phyloP scores from a whole-genome alignment of 2,113 vertebrate genomes.

The Vimba vimba region DNA sequence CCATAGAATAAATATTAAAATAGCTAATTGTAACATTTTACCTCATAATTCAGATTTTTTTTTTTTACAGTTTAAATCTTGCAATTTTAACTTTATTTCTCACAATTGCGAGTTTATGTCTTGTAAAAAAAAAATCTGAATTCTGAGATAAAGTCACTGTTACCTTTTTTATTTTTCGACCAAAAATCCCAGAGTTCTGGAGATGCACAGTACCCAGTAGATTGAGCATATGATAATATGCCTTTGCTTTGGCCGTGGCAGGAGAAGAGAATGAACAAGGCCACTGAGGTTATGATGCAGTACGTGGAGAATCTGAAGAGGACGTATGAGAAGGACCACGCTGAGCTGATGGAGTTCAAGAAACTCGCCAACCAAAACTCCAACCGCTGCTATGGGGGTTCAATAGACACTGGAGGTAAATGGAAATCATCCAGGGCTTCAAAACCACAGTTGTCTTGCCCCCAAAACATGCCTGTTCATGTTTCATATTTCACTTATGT shows the following conservation, averaged over 20 bases:
- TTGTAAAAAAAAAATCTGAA: no score
- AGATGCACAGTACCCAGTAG: background rate
- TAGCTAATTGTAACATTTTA: no score
- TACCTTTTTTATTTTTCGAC: background rate
- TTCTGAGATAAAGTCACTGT: no score
- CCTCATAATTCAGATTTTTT: no score
- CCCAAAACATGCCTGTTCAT: background rate
- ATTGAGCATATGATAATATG: background rate
- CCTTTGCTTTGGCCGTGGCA: constrained; percentile 60
- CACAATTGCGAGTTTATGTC: no score
- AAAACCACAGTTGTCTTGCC: no score
- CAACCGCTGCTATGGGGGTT: constrained; percentile 85
- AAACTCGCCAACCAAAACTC: constrained; percentile 98
- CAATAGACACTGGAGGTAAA: constrained; percentile 82
- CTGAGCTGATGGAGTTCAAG: constrained; percentile 95
- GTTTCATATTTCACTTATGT: constrained; percentile 14
- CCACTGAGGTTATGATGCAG: constrained; percentile 98
- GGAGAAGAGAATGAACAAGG: constrained; percentile 98
- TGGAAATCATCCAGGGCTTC: background rate
- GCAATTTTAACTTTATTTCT: no score
- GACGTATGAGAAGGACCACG: constrained; percentile 96
- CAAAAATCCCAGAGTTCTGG: background rate
- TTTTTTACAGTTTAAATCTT: no score
- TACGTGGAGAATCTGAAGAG: constrained; percentile 98
- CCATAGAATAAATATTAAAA: no score